phyloP scores from a whole-genome alignment of 1,140 invertebrate species.

The Melipona quadrifasciata region DNA sequence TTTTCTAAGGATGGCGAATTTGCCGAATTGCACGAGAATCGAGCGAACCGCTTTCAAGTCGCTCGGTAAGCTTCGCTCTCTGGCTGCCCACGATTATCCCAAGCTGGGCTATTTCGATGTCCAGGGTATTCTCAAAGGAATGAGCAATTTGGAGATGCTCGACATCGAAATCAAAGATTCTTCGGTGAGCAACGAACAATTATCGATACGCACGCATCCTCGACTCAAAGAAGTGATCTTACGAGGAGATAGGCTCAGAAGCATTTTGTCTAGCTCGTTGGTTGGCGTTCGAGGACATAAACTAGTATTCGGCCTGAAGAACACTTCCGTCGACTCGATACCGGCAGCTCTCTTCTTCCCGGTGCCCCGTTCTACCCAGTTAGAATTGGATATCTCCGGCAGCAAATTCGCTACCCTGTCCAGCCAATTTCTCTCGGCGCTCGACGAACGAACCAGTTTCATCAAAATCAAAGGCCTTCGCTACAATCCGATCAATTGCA shows the following conservation, averaged over 20 bases:
- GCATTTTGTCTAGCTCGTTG: constrained; percentile 91
- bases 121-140: constrained; percentile 88
- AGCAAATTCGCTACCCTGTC: constrained; percentile 89
- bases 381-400: constrained; percentile 89
- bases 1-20: constrained; percentile 85
- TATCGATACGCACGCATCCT: constrained; percentile 90
- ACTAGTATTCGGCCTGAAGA: constrained; percentile 88
- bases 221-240: constrained; percentile 89
- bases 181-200: constrained; percentile 90
- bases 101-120: constrained; percentile 92
- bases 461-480: constrained; percentile 88
- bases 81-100: constrained; percentile 89
- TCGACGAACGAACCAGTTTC: constrained; percentile 90
- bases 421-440: constrained; percentile 88
- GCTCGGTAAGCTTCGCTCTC: constrained; percentile 86
- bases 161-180: constrained; percentile 94
- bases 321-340: constrained; percentile 89
- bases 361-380: constrained; percentile 92
- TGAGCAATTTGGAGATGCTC: constrained; percentile 87
- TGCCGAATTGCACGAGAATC: constrained; percentile 87
- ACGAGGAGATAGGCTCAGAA: constrained; percentile 88
- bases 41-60: constrained; percentile 92
- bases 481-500: constrained; percentile 91
- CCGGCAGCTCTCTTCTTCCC: constrained; percentile 92
- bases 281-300: constrained; percentile 89